These are phyloP conservation scores for Conomelus anceps DNA, from an alignment of 2,888 invertebrate genomes.

Conservation along the genomic window DNA sequence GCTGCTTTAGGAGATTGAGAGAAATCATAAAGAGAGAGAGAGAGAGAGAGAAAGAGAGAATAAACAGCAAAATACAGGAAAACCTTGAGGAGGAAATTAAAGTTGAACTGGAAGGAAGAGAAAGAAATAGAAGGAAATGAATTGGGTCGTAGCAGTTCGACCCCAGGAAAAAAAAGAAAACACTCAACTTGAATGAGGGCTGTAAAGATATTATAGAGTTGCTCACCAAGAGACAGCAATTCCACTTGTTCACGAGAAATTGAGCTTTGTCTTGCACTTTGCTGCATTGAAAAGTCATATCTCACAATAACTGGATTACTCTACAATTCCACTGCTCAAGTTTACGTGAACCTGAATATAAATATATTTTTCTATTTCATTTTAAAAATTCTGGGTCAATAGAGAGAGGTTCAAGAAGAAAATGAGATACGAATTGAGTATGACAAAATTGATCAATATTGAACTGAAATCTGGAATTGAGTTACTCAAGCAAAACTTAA, in stretches of 20 bases:
- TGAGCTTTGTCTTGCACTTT: neutral
- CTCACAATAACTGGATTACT: neutral
- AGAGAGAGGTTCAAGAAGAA: neutral
- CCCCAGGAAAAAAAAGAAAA: neutral
- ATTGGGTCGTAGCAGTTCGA: neutral
- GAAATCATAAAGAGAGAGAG: neutral
- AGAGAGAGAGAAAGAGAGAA: too few species aligned
- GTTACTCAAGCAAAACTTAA: too few species aligned
- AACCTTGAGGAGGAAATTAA: neutral
- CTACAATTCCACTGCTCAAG: too few species aligned
- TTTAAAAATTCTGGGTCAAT: neutral
- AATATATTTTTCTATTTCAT: neutral
- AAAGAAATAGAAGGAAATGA: neutral
- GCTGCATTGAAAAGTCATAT: neutral
- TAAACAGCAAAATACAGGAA: neutral
- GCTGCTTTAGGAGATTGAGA: neutral
- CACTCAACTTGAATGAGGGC: neutral
- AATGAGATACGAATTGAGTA: neutral
- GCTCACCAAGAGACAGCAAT: neutral
- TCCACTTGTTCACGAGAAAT: neutral
- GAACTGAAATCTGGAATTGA: too few species aligned
- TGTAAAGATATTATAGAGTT: neutral
- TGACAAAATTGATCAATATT: too few species aligned
- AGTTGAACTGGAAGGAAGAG: neutral
- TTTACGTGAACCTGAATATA: neutral